These are phyloP conservation scores for Acanthoscelides obtectus DNA, from an alignment of 2,888 invertebrate genomes.

Conservation along the genomic window DNA sequence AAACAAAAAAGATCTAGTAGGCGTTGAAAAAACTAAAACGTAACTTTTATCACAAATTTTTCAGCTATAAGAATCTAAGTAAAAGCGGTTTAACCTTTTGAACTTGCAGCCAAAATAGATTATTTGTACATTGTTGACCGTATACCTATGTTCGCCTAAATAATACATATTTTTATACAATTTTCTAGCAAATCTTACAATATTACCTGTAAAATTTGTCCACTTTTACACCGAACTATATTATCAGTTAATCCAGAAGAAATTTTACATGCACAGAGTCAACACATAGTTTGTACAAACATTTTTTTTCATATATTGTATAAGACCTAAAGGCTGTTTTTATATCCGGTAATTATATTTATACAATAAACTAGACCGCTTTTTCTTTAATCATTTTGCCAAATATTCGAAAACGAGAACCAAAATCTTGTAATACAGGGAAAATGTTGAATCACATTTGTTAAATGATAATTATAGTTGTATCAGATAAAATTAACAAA, in stretches of 20 bases:
- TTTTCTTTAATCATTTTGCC: conserved; percentile 38
- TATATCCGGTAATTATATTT: conserved; percentile 24
- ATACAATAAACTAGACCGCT: conserved; percentile 35
- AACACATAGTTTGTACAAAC: conserved; percentile 38
- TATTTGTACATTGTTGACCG: conserved; percentile 48
- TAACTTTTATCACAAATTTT: conserved; percentile 12
- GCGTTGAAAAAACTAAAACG: conserved; percentile 4
- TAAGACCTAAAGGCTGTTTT: conserved; percentile 24
- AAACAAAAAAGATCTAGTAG: background rate
- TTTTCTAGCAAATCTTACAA: conserved; percentile 29
- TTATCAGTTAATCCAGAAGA: conserved; percentile 19
- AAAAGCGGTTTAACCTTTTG: conserved; percentile 8
- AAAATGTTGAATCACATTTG: conserved; percentile 12
- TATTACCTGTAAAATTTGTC: conserved; percentile 22
- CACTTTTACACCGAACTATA: conserved; percentile 20
- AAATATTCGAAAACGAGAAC: conserved; percentile 26
- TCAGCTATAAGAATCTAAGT: conserved; percentile 8
- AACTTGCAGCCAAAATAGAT: conserved; percentile 31
- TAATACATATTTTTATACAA: conserved; percentile 38
- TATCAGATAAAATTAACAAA: conserved; percentile 14
- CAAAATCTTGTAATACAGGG: conserved; percentile 4
- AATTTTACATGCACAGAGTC: conserved; percentile 32
- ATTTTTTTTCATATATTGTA: conserved; percentile 17
- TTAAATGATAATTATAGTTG: conserved; percentile 5
- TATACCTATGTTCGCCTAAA: conserved; percentile 44